Conservation (phyloP, 1,140 invertebrate genomes). For the Meloidogyne floridensis region DNA sequence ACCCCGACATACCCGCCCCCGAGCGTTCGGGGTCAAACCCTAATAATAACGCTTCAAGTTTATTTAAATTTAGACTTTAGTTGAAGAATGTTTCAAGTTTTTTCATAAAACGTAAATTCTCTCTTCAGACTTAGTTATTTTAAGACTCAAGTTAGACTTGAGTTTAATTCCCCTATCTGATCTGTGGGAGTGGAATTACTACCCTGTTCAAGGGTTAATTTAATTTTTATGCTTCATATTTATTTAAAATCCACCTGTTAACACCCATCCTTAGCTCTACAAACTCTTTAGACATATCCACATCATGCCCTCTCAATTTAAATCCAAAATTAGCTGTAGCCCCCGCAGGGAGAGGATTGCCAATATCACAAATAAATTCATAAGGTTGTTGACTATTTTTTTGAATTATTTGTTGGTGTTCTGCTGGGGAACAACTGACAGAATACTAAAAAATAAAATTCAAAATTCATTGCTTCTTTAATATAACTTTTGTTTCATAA, state of each 20-base stretch:
- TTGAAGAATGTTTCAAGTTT: too few relatives aligned
- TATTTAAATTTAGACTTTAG: too few relatives aligned
- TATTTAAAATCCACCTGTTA: slow-evolving; percentile 18
- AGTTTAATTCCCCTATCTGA: too few relatives aligned
- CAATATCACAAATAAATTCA: slow-evolving; percentile 58
- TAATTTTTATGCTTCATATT: background rate
- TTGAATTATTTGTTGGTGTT: slow-evolving; percentile 32
- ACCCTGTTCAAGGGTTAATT: background rate
- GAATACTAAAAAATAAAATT: slow-evolving; percentile 42
- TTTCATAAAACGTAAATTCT: background rate
- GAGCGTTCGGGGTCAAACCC: too few relatives aligned
- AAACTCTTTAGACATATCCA: slow-evolving; percentile 35
- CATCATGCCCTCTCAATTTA: slow-evolving; percentile 46
- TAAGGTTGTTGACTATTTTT: slow-evolving; percentile 49
- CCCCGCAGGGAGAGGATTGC: slow-evolving; percentile 63
- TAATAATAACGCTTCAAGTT: too few relatives aligned
- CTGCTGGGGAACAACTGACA: slow-evolving; percentile 54
- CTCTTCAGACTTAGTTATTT: too few relatives aligned
- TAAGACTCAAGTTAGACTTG: too few relatives aligned
- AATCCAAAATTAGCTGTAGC: slow-evolving; percentile 54
- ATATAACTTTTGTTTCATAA: slow-evolving; percentile 51
- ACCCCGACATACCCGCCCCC: too few relatives aligned
- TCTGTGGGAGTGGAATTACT: too few relatives aligned
- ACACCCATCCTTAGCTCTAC: slow-evolving; percentile 43
- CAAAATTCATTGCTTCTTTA: too few relatives aligned